Conservation (phyloP, 2,797 vertebrate species). For the Garrulus glandarius region DNA sequence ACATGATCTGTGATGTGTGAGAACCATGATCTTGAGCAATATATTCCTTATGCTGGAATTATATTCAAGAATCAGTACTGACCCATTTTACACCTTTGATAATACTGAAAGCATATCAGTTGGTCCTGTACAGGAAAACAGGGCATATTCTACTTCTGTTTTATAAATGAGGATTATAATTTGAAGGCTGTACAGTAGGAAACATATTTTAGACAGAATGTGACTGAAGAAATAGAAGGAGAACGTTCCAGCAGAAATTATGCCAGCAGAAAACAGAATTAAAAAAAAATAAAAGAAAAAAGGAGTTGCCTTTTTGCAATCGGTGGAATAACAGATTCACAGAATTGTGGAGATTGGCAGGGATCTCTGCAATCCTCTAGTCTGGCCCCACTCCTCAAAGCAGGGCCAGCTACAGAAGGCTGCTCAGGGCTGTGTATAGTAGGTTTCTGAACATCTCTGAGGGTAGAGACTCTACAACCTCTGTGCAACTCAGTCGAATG, state of each 20-base stretch:
- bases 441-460: neutral
- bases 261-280: neutral
- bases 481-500: neutral
- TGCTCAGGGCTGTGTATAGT: neutral
- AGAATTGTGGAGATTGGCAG: neutral
- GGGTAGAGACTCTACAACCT: neutral
- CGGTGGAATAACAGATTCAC: neutral
- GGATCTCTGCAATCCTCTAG: neutral
- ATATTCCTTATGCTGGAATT: neutral
- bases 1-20: neutral
- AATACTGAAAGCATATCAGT: neutral
- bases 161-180: neutral
- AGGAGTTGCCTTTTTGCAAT: neutral
- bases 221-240: neutral
- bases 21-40: neutral
- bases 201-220: neutral
- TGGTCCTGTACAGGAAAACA: neutral
- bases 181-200: neutral
- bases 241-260: neutral
- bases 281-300: neutral
- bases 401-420: neutral
- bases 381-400: neutral
- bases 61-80: neutral
- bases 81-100: neutral
- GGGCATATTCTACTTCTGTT: neutral